A percentile compares a stretch with the other conserved stretches of the same genome.
These are phyloP conservation scores for Hypomecis atomaria DNA, from an alignment of 2,888 invertebrate genomes.

Conservation along the genomic window DNA sequence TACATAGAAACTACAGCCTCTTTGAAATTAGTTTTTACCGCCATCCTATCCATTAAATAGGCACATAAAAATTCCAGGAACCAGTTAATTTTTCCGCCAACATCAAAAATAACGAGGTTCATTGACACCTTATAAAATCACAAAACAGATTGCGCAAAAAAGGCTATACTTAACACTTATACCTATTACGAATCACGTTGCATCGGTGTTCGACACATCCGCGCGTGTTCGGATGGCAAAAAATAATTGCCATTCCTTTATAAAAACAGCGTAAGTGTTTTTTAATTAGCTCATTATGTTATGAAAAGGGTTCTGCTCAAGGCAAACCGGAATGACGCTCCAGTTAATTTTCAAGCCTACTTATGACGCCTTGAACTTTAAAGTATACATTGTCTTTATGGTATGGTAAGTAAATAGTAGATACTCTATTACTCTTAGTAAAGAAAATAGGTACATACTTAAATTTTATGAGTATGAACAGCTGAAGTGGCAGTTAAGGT, in stretches of 20 bases:
- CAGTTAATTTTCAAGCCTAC: slow-evolving; percentile 29
- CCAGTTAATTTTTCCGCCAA: no score
- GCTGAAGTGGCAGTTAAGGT: no score
- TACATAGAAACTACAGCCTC: no score
- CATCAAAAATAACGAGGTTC: neutral
- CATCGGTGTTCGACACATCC: slow-evolving; percentile 14
- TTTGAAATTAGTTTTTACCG: no score
- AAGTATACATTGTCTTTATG: neutral
- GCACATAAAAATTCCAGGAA: no score
- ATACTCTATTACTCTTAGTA: no score
- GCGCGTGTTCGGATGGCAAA: slow-evolving; percentile 18
- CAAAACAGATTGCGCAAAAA: slow-evolving; percentile 17
- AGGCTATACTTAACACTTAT: neutral
- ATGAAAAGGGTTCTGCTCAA: slow-evolving; percentile 42
- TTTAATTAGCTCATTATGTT: slow-evolving; percentile 16
- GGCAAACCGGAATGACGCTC: slow-evolving; percentile 63
- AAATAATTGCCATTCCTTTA: slow-evolving; percentile 25
- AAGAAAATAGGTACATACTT: no score
- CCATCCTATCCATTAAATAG: no score
- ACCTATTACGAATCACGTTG: slow-evolving; percentile 6
- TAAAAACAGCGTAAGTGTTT: slow-evolving; percentile 3
- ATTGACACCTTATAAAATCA: slow-evolving; percentile 9
- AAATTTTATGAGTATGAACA: no score
- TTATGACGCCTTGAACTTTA: neutral
- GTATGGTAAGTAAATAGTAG: neutral